These are phyloP conservation scores for Apus apus DNA, from an alignment of 2,113 vertebrate species.

Conservation along the genomic window DNA sequence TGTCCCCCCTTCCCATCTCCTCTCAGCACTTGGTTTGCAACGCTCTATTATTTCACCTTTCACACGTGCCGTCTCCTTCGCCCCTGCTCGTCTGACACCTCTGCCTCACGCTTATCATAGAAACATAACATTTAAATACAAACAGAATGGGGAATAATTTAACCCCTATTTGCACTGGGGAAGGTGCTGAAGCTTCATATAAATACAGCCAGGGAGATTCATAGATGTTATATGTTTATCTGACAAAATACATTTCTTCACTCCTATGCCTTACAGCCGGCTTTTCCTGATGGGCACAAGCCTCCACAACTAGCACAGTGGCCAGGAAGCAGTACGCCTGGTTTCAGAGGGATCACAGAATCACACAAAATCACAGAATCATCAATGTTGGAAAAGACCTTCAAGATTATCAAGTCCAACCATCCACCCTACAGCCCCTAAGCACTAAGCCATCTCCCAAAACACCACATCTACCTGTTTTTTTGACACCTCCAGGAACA, in stretches of 20 bases:
- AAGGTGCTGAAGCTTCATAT: not conserved
- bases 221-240: not conserved
- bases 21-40: slow-evolving; percentile 10
- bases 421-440: too few species aligned
- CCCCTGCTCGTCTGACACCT: slow-evolving; percentile 47
- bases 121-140: slow-evolving; percentile 72
- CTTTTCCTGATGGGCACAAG: not conserved
- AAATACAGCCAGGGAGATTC: slow-evolving; percentile 10
- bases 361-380: too few species aligned
- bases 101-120: slow-evolving; percentile 51
- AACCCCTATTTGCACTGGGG: slow-evolving; percentile 63
- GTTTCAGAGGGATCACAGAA: not conserved
- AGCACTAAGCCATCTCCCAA: too few species aligned
- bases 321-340: not conserved
- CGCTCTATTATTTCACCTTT: slow-evolving; percentile 35
- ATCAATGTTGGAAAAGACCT: too few species aligned
- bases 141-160: slow-evolving; percentile 71
- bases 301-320: not conserved
- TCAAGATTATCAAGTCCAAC: too few species aligned
- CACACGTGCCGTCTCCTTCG: not conserved
- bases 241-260: not conserved
- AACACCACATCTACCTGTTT: too few species aligned
- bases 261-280: not conserved
- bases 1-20: slow-evolving; percentile 5
- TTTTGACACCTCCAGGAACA: too few species aligned